Conservation (phyloP, 2,113 vertebrate species). For the Triplophysa tibetana region DNA sequence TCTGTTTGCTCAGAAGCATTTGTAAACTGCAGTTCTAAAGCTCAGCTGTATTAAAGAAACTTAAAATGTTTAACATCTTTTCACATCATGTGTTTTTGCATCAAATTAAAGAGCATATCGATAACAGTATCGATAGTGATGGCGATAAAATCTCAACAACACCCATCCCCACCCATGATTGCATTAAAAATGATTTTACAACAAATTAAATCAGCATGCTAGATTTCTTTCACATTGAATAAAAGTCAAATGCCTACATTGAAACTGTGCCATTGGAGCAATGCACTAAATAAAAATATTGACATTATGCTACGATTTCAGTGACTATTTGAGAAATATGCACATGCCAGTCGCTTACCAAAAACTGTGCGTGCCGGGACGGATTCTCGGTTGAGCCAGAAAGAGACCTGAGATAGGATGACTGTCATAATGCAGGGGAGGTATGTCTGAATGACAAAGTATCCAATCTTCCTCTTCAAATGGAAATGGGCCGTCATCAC, state of each 20-base stretch:
- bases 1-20: too few species aligned
- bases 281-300: background rate
- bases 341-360: constrained; percentile 74
- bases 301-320: background rate
- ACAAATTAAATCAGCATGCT: constrained; percentile 15
- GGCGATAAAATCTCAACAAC: too few species aligned
- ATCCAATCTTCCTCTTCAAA: constrained; percentile 95
- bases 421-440: constrained; percentile 97
- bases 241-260: background rate
- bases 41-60: too few species aligned
- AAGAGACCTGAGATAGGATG: constrained; percentile 94
- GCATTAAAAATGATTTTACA: constrained; percentile 22
- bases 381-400: constrained; percentile 94
- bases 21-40: too few species aligned
- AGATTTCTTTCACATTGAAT: background rate
- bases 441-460: constrained; percentile 97
- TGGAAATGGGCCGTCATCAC: constrained; percentile 97
- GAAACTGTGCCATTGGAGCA: background rate
- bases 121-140: too few species aligned
- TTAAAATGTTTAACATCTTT: too few species aligned
- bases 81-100: too few species aligned
- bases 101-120: too few species aligned
- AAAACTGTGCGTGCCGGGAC: constrained; percentile 96
- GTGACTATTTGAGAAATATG: background rate
- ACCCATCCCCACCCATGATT: background rate